Evolutionary conservation across 2,888 invertebrate species (phyloP).

Genomic region (Aphrophora alni): DNA sequence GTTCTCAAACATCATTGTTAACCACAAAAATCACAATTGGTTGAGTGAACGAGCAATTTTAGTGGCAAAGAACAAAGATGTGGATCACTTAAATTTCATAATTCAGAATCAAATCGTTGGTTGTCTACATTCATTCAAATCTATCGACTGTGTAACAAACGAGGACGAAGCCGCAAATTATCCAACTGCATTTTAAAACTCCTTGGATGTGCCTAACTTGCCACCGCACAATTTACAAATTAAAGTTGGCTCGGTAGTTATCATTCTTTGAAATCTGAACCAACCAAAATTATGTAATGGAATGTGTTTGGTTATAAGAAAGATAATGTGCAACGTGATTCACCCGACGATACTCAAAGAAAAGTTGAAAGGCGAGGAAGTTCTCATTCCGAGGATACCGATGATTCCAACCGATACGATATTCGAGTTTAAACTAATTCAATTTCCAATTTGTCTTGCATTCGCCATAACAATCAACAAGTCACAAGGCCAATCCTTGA

Average conservation of each 20-base stretch:
- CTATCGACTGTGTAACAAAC: slow-evolving; percentile 49
- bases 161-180: slow-evolving; percentile 42
- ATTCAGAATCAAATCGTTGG: slow-evolving; percentile 51
- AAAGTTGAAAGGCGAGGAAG: slow-evolving; percentile 49
- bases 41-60: slow-evolving; percentile 53
- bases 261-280: slow-evolving; percentile 50
- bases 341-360: slow-evolving; percentile 47
- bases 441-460: slow-evolving; percentile 46
- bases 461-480: slow-evolving; percentile 48
- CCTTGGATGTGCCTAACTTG: slow-evolving; percentile 49
- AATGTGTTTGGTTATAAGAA: slow-evolving; percentile 47
- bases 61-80: slow-evolving; percentile 54
- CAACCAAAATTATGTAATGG: slow-evolving; percentile 52
- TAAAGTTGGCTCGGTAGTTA: slow-evolving; percentile 50
- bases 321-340: slow-evolving; percentile 50
- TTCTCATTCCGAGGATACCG: slow-evolving; percentile 47
- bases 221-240: slow-evolving; percentile 45
- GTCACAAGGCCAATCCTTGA: slow-evolving; percentile 46
- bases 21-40: slow-evolving; percentile 39
- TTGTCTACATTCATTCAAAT: slow-evolving; percentile 48
- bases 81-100: slow-evolving; percentile 53
- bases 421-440: slow-evolving; percentile 45
- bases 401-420: slow-evolving; percentile 43
- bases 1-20: slow-evolving; percentile 22
- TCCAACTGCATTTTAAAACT: slow-evolving; percentile 54